These are phyloP conservation scores for Sisor rabdophorus DNA, from an alignment of 2,113 vertebrate genomes.

Conservation along the genomic window DNA sequence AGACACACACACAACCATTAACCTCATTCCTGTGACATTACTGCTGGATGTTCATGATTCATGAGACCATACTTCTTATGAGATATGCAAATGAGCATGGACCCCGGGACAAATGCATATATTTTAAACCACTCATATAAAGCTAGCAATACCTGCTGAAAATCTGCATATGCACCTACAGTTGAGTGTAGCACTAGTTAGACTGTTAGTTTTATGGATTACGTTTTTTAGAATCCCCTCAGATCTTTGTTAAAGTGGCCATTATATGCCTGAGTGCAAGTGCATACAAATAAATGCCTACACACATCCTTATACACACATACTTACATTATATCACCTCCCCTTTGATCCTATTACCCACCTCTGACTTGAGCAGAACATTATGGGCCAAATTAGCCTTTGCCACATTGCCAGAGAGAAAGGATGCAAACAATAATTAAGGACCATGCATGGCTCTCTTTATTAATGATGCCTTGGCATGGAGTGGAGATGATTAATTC, in stretches of 20 bases:
- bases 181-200: constrained; percentile 16
- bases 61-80: constrained; percentile 19
- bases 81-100: not conserved
- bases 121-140: not conserved
- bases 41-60: constrained; percentile 20
- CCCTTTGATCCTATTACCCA: constrained; percentile 38
- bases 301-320: constrained; percentile 27
- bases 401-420: constrained; percentile 27
- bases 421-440: constrained; percentile 44
- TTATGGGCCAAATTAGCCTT: constrained; percentile 47
- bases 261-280: constrained; percentile 5
- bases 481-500: too few species aligned
- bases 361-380: constrained; percentile 44
- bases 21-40: constrained; percentile 38
- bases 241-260: not conserved
- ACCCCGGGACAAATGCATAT: not conserved
- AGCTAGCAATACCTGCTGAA: not conserved
- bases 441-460: constrained; percentile 23
- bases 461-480: constrained; percentile 40
- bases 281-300: constrained; percentile 11
- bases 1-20: not conserved
- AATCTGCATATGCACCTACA: not conserved
- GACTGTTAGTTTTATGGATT: not conserved
- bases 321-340: not conserved
- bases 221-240: constrained; percentile 9